These are phyloP conservation scores for Dermolepida albohirtum DNA, from an alignment of 2,888 invertebrate species.

Conservation along the genomic window DNA sequence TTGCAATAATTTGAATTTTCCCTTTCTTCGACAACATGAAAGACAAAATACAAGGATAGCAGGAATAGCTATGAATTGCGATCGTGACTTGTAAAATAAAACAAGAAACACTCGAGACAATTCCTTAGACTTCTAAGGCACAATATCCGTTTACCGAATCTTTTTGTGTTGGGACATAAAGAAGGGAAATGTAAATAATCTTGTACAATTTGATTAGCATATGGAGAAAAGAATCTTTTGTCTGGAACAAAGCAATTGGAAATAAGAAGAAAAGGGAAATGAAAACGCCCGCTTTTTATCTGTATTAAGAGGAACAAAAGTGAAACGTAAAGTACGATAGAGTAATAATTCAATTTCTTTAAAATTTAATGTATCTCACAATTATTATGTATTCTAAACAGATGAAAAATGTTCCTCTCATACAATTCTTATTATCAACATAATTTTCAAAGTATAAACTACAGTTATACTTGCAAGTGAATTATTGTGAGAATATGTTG, in stretches of 20 bases:
- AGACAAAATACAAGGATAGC: background rate
- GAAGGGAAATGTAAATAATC: constrained; percentile 23
- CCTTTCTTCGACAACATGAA: no score
- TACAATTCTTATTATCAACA: no score
- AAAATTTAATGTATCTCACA: no score
- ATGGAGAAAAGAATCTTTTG: constrained; percentile 14
- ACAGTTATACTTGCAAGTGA: no score
- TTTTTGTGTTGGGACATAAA: constrained; percentile 7
- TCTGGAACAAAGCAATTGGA: no score
- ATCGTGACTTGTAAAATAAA: constrained; percentile 31
- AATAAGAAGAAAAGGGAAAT: no score
- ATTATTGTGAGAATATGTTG: no score
- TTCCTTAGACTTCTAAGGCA: constrained; percentile 4
- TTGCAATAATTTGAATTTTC: no score
- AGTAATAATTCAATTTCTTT: no score
- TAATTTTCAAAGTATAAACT: no score
- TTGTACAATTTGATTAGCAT: constrained; percentile 36
- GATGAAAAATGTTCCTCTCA: no score
- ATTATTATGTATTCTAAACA: no score
- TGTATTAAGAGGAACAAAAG: constrained; percentile 1
- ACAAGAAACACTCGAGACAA: constrained; percentile 7
- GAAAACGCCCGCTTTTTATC: background rate
- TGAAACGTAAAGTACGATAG: background rate
- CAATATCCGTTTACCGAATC: constrained; percentile 27
- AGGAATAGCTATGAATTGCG: constrained; percentile 27